Percentiles rank a stretch among this genome's conserved stretches.
phyloP scores from a whole-genome alignment of 2,113 vertebrate species.

The Gila orcuttii region DNA sequence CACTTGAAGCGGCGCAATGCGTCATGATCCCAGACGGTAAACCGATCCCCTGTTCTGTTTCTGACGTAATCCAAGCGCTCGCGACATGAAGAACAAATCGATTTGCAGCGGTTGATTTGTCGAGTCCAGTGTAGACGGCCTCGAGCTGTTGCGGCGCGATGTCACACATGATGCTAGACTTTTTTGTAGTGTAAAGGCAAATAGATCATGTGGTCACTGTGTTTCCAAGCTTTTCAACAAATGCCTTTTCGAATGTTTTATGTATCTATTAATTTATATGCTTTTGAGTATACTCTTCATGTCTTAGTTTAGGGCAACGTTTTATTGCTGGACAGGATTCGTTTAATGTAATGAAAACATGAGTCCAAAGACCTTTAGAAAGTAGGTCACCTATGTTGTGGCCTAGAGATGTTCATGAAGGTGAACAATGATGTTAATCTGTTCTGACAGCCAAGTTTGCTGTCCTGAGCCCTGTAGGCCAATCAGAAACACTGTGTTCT shows the following conservation, averaged over 20 bases:
- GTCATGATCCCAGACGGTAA: no score
- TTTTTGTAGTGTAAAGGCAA: background rate
- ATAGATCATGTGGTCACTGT: background rate
- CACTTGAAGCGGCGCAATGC: no score
- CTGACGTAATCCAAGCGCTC: no score
- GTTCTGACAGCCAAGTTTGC: constrained; percentile 6
- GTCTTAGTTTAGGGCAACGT: background rate
- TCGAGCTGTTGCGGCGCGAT: no score
- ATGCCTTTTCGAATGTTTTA: background rate
- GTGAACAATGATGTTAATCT: constrained; percentile 14
- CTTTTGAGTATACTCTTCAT: background rate
- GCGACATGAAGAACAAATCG: no score
- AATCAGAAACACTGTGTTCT: background rate
- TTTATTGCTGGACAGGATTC: background rate
- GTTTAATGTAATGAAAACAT: background rate
- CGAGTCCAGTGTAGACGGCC: no score
- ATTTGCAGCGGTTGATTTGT: no score
- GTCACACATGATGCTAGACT: no score
- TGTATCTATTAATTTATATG: background rate
- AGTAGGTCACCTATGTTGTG: constrained; percentile 34
- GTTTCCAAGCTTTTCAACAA: background rate
- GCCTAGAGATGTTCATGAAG: constrained; percentile 13
- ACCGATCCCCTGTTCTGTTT: no score
- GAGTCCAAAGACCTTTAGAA: constrained; percentile 10
- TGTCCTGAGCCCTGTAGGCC: constrained; percentile 3